These are phyloP conservation scores for Drosophila watanabei DNA, from an alignment of 1,140 invertebrate genomes.

Conservation along the genomic window DNA sequence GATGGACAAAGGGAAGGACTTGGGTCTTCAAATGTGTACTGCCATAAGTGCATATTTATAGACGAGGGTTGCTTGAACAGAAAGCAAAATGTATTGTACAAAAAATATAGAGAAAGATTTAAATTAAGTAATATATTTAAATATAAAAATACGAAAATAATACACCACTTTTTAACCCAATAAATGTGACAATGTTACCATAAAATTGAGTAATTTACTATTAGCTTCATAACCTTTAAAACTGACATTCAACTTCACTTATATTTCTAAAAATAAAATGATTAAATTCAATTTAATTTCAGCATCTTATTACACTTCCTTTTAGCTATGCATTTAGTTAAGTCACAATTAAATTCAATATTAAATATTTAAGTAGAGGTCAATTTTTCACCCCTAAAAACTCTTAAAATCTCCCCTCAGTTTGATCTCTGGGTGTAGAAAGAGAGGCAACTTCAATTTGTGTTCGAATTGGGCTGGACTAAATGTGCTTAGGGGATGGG, in stretches of 20 bases:
- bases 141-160: not conserved
- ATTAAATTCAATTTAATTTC: not conserved
- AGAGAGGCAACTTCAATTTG: constrained; percentile 20
- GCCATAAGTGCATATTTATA: constrained; percentile 35
- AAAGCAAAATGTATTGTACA: not conserved
- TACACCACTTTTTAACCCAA: not conserved
- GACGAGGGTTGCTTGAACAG: constrained; percentile 20
- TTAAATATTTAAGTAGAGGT: too few relatives aligned
- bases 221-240: not conserved
- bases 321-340: not conserved
- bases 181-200: not conserved
- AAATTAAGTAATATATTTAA: not conserved
- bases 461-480: constrained; percentile 10
- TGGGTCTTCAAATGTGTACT: constrained; percentile 23
- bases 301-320: not conserved
- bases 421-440: constrained; percentile 2
- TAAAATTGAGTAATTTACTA: not conserved
- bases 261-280: not conserved
- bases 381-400: not conserved
- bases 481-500: not conserved
- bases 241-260: not conserved
- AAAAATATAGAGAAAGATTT: not conserved
- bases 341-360: not conserved
- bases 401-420: not conserved
- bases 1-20: not conserved